phyloP scores from a whole-genome alignment of 2,888 invertebrate species.

The Cryptocephalus primarius region DNA sequence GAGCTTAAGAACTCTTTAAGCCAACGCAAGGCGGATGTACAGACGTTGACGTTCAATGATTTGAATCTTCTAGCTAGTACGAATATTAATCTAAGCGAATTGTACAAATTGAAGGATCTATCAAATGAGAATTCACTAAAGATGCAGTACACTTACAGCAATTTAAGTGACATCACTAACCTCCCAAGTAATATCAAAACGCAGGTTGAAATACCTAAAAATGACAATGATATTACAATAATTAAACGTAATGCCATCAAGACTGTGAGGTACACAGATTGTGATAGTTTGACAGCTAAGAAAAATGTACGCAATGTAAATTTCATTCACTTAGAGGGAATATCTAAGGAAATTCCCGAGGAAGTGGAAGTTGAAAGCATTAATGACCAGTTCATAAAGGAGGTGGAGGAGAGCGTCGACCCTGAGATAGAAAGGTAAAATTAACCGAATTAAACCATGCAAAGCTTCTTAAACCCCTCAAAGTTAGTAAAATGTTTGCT shows the following conservation, averaged over 20 bases:
- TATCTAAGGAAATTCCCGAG: slow-evolving; percentile 2
- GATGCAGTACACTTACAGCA: slow-evolving; percentile 31
- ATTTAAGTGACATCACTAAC: slow-evolving; percentile 21
- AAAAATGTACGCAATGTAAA: too few species aligned
- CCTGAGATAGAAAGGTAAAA: too few species aligned
- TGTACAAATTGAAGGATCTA: slow-evolving; percentile 43
- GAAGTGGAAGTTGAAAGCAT: neutral
- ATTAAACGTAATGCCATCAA: neutral
- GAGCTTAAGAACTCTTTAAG: slow-evolving; percentile 38
- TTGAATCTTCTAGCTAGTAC: slow-evolving; percentile 50
- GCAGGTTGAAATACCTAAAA: slow-evolving; percentile 1
- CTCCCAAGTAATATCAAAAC: neutral
- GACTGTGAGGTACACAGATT: too few species aligned
- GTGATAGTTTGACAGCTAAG: too few species aligned
- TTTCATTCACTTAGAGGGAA: neutral
- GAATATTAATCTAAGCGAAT: slow-evolving; percentile 45
- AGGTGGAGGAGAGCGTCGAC: too few species aligned
- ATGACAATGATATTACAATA: slow-evolving; percentile 3
- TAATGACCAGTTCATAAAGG: too few species aligned
- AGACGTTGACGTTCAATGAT: slow-evolving; percentile 54
- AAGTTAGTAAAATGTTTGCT: too few species aligned
- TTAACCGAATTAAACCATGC: too few species aligned
- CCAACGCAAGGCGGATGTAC: slow-evolving; percentile 56
- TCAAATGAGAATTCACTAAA: slow-evolving; percentile 13
- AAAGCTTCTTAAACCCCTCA: too few species aligned